Evolutionary conservation across 2,888 invertebrate species (phyloP), one percentile per base, ranked within the genome.

Genomic region (Platycheirus rosarum): DNA sequence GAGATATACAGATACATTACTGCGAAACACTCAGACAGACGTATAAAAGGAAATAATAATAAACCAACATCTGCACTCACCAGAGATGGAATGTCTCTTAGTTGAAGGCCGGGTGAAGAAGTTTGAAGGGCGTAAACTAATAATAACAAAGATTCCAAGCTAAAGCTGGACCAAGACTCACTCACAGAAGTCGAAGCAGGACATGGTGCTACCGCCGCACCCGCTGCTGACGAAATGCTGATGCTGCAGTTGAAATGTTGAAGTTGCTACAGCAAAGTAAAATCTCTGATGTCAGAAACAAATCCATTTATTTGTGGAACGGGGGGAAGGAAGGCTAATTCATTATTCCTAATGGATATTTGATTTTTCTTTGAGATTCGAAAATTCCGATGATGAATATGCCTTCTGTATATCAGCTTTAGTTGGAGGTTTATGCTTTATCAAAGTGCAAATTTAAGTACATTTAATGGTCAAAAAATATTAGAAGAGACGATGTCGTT

Each of bases 291-390:
- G 23, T 23, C 23, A 4, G 23, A 6, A 4, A 23, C 23, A 23
- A n/a, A n/a, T n/a, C n/a, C 23, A 23, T 23, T 23, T 23, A 23
- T n/a, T n/a, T n/a, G n/a, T n/a, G 23, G 23, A 49, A 32, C 32
- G 37, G 9, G 42, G 9, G 42, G 53, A 44, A 37, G 40, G 73
- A 68, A 57, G 57, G 60, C 75, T 51, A 75, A 80, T 80, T 80
- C 79, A 80, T 75, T 80, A 80, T 42, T 57, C 44, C 69, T 80
- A 80, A 80, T 80, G 79, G 79, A 80, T 75, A 60, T 80, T 80
- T 69, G 63, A 80, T 60, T 44, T 60, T 60, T 29, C 44, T 29
- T 44, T 60, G 42, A 29, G 60, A 60, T 60, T 60, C 44, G 29
- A 32, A 29, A 60, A 42, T 60, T 44, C 44, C 23, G 20, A 37